Evolutionary conservation across 2,113 vertebrate genomes (phyloP).

Genomic region (Scomber colias): DNA sequence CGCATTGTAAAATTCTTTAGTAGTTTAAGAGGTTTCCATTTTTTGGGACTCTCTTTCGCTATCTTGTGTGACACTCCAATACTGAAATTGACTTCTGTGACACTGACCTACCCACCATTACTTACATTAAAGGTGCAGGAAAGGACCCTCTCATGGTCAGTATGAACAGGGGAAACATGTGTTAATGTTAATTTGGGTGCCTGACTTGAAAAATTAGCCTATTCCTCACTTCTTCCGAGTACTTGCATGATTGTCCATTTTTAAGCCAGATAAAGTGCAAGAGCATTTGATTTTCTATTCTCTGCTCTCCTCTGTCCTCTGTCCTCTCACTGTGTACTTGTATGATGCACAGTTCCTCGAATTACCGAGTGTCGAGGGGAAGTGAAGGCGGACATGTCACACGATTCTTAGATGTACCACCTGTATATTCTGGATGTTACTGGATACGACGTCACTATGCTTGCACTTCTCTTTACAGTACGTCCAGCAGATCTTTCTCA

Average conservation of each 20-base stretch:
- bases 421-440: neutral
- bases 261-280: too few relatives aligned
- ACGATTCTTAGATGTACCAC: neutral
- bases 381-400: slow-evolving; percentile 6
- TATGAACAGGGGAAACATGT: too few relatives aligned
- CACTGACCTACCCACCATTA: neutral
- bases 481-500: too few relatives aligned
- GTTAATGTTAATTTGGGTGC: too few relatives aligned
- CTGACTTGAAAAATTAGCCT: too few relatives aligned
- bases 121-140: too few relatives aligned
- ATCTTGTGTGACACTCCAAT: neutral
- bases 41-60: too few relatives aligned
- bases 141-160: too few relatives aligned
- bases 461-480: neutral
- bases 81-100: neutral
- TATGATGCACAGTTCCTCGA: neutral
- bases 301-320: neutral
- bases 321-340: neutral
- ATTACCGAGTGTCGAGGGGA: slow-evolving; percentile 6
- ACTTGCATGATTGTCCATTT: neutral
- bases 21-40: slow-evolving; percentile 23
- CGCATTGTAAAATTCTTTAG: neutral
- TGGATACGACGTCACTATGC: neutral
- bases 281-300: too few relatives aligned
- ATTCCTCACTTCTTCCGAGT: neutral